Evolutionary conservation across 2,113 vertebrate species (phyloP), one percentile per base, ranked within the genome.

Genomic region (Maccullochella peelii): DNA sequence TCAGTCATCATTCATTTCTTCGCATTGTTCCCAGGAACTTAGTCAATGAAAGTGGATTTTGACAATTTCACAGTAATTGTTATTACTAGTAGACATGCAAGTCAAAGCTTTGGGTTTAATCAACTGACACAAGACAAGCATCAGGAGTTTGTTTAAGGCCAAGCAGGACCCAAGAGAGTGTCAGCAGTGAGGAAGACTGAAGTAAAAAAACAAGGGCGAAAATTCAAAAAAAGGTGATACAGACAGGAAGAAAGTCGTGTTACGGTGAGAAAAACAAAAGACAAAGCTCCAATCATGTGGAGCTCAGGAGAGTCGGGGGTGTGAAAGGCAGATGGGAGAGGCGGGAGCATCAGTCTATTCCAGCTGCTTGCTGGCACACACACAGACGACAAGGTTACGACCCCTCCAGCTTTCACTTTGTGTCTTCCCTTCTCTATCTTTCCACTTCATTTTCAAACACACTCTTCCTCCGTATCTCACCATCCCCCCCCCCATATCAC

Each of bases 321-420:
- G 74, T 54, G 80, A 80, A 58, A 85, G 65, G 85, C 88, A 90
- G 82, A 91, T 79, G 88, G 88, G 62, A 42, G 68, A 87, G 62
- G 55, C 83, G 69, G 88, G 63, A 83, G 69, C 82, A 55, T 82
- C 78, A 38, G 84, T 83, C 85, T 77, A 68, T 73, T 89, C 86
- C 89, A 92, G 90, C 82, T 92, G 89, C 80, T 88, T 10, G n/a
- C 68, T 87, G 87, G 69, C 89, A 85, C 88, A 83, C 73, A 71
- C 86, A 61, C 61, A 38, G 69, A 87, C 25, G 66, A 86, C 84
- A 90, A 88, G 84, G 88, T 85, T 79, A 65, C 25, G 14, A 88
- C 77, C 83, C 58, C n/a, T 40, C 67, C 23, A 15, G 38, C 70
- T 71, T 69, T 62, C 20, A 4, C 30, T 71, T 77, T 59, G 66